Conservation (phyloP, 2,797 vertebrate species). For the Caiman crocodilus region DNA sequence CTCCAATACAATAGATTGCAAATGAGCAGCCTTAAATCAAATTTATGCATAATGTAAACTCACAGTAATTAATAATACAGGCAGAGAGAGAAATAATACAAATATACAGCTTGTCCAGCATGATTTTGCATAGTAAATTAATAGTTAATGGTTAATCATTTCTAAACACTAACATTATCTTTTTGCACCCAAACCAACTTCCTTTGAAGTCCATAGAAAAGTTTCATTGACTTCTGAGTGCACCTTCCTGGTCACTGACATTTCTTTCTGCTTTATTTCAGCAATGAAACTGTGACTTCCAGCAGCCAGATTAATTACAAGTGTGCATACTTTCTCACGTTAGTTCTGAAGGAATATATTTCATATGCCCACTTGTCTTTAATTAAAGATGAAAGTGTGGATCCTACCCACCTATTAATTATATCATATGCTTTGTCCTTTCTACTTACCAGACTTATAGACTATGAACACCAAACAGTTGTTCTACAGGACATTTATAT, state of each 20-base stretch:
- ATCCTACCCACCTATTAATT: conserved; percentile 41
- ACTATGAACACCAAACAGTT: neutral
- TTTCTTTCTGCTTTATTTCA: conserved; percentile 32
- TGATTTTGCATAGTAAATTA: neutral
- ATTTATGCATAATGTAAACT: neutral
- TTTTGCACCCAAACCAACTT: neutral
- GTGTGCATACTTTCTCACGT: conserved; percentile 26
- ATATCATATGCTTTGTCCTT: conserved; percentile 37
- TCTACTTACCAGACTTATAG: conserved; percentile 5
- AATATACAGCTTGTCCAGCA: conserved; percentile 12
- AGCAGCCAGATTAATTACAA: conserved; percentile 60
- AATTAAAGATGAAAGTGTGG: conserved; percentile 54
- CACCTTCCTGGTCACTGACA: neutral
- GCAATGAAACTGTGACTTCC: conserved; percentile 46
- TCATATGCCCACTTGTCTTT: conserved; percentile 51
- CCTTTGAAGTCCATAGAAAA: conserved; percentile 52
- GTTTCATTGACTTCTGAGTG: conserved; percentile 1
- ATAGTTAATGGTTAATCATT: conserved; percentile 28
- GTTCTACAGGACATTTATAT: neutral
- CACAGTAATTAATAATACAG: neutral
- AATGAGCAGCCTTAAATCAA: neutral
- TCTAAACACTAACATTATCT: neutral
- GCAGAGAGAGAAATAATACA: neutral
- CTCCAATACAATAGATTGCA: conserved; percentile 1
- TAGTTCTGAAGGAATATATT: conserved; percentile 43